A percentile compares a stretch with the other conserved stretches of the same genome.
phyloP scores from a whole-genome alignment of 2,113 vertebrate species.

The Psittacula cyanocephala region DNA sequence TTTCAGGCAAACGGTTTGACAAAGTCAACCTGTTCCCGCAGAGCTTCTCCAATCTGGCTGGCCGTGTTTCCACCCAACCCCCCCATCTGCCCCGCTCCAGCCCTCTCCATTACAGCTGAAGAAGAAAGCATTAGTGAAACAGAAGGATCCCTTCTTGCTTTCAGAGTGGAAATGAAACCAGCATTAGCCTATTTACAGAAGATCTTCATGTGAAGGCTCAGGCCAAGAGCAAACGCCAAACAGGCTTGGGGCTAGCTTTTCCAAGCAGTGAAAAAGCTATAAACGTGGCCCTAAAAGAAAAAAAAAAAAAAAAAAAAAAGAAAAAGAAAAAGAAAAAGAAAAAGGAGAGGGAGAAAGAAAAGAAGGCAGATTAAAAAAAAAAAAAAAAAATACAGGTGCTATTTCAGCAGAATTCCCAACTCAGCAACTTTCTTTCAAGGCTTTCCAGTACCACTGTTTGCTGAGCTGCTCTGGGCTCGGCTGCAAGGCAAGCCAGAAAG shows the following conservation, averaged over 20 bases:
- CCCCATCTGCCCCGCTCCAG: background rate
- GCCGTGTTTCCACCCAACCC: conserved; percentile 5
- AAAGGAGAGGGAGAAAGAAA: background rate
- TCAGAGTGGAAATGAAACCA: conserved; percentile 53
- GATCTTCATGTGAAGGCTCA: conserved; percentile 30
- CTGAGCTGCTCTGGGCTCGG: conserved; percentile 6
- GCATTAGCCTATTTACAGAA: conserved; percentile 38
- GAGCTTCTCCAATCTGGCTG: background rate
- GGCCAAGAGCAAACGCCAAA: conserved; percentile 32
- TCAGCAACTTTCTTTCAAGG: conserved; percentile 60
- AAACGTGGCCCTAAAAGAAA: background rate
- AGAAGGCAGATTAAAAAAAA: too few species aligned
- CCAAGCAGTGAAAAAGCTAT: background rate
- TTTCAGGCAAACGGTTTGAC: conserved; percentile 40
- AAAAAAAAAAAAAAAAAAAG: background rate
- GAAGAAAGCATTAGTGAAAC: conserved; percentile 44
- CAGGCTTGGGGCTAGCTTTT: background rate
- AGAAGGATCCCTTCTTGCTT: conserved; percentile 55
- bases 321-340: rapidly evolving
- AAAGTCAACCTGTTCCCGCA: conserved; percentile 54
- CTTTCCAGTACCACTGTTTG: conserved; percentile 44
- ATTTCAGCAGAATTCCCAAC: conserved; percentile 24
- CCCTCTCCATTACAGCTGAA: background rate
- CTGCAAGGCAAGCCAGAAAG: conserved; percentile 49
- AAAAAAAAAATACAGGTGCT: conserved; percentile 32